A percentile compares a stretch with the other conserved stretches of the same genome.
phyloP scores from a whole-genome alignment of 2,888 invertebrate genomes.

The Platycnemis pennipes region DNA sequence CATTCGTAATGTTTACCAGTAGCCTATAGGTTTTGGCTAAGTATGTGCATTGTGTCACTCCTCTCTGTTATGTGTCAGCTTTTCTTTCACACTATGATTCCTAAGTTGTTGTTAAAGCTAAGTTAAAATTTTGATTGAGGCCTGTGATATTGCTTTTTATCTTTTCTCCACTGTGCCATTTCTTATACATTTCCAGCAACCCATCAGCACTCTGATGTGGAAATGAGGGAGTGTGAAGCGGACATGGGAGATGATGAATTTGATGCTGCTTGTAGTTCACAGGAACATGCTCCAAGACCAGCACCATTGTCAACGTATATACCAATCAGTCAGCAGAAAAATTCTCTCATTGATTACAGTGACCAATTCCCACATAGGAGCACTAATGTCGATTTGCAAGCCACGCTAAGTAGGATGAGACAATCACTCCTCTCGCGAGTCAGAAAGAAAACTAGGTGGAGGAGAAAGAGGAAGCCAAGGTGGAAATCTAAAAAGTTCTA shows the following conservation, averaged over 20 bases:
- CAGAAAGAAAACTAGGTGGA: not conserved
- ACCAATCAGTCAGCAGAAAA: conserved; percentile 51
- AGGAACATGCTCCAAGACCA: conserved; percentile 30
- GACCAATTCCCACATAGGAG: not conserved
- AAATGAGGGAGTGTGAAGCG: not conserved
- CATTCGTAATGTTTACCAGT: too few relatives aligned
- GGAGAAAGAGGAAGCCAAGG: conserved; percentile 37
- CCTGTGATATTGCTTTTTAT: too few relatives aligned
- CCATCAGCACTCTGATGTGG: not conserved
- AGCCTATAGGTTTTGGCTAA: too few relatives aligned
- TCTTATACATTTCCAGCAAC: not conserved
- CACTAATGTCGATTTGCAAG: conserved; percentile 5
- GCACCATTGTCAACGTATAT: conserved; percentile 1
- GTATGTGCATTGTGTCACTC: too few relatives aligned
- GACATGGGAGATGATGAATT: not conserved
- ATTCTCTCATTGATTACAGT: conserved; percentile 23
- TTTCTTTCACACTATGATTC: too few relatives aligned
- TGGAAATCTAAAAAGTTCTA: not conserved
- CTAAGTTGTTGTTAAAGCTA: too few relatives aligned
- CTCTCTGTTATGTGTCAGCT: too few relatives aligned
- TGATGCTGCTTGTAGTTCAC: conserved; percentile 12
- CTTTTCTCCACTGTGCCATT: not conserved
- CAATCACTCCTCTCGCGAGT: not conserved
- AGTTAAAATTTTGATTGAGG: too few relatives aligned
- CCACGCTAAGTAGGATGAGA: not conserved